Percentiles rank a stretch among this genome's conserved stretches.
Evolutionary conservation across 2,113 vertebrate species (phyloP).

Genomic region (Vombatus ursinus): DNA sequence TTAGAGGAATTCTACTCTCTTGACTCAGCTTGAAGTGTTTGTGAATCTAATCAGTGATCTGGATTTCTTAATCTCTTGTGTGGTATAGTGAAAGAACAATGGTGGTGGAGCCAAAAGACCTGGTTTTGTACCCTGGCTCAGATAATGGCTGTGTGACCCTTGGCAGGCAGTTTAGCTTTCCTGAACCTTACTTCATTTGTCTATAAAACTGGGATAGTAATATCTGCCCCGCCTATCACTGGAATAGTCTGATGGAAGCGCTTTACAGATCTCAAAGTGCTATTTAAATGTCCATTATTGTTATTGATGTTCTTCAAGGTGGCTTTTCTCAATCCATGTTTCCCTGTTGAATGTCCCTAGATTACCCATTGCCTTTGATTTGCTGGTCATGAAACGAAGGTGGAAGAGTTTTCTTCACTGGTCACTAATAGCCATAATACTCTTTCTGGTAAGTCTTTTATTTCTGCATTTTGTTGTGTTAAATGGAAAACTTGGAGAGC

Average conservation of each 20-base stretch:
- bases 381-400: slow-evolving; percentile 90
- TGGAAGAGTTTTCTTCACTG: slow-evolving; percentile 94
- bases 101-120: neutral
- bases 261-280: neutral
- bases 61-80: neutral
- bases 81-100: neutral
- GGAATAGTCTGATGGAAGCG: neutral
- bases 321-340: neutral
- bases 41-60: neutral
- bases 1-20: neutral
- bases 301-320: neutral
- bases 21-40: neutral
- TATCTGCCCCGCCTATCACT: neutral
- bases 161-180: neutral
- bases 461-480: slow-evolving; percentile 41
- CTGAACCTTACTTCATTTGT: neutral
- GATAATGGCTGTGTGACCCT: neutral
- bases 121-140: neutral
- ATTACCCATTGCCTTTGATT: slow-evolving; percentile 94
- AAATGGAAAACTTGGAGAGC: slow-evolving; percentile 13
- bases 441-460: slow-evolving; percentile 91
- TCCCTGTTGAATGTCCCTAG: slow-evolving; percentile 79
- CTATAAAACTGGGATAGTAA: neutral
- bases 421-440: slow-evolving; percentile 88
- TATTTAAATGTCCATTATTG: neutral